These are phyloP conservation scores for Cephus runcator DNA, from an alignment of 2,888 invertebrate species.

Conservation along the genomic window DNA sequence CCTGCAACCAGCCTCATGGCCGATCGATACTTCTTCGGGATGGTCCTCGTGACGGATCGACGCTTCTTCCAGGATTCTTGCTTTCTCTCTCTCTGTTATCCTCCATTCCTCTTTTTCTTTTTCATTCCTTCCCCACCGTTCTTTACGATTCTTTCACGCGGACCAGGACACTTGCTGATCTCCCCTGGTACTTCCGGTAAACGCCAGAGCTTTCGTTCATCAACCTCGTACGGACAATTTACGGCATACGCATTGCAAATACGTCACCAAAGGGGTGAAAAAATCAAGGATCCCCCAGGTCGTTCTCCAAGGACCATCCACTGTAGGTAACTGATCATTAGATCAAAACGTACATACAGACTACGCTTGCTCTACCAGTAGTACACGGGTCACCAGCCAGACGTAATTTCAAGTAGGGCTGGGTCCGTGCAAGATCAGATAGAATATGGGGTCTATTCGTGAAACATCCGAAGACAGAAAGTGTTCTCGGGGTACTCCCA, in stretches of 20 bases:
- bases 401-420: neutral
- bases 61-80: neutral
- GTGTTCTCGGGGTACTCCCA: constrained; percentile 5
- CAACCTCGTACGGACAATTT: neutral
- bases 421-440: neutral
- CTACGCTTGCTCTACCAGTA: neutral
- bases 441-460: neutral
- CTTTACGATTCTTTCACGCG: neutral
- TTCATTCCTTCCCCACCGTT: neutral
- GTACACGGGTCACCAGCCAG: neutral
- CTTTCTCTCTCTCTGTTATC: neutral
- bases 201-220: neutral
- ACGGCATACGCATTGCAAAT: neutral
- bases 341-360: neutral
- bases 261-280: neutral
- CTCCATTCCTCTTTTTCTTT: neutral
- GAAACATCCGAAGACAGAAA: neutral
- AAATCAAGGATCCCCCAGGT: neutral
- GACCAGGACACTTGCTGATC: neutral
- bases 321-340: neutral
- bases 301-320: too few species aligned
- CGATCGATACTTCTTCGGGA: neutral
- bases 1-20: neutral
- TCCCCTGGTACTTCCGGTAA: neutral
- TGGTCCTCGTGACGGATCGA: neutral